Evolutionary conservation across 2,113 vertebrate species (phyloP), one percentile per base, ranked within the genome.

Genomic region (Turnix velox): DNA sequence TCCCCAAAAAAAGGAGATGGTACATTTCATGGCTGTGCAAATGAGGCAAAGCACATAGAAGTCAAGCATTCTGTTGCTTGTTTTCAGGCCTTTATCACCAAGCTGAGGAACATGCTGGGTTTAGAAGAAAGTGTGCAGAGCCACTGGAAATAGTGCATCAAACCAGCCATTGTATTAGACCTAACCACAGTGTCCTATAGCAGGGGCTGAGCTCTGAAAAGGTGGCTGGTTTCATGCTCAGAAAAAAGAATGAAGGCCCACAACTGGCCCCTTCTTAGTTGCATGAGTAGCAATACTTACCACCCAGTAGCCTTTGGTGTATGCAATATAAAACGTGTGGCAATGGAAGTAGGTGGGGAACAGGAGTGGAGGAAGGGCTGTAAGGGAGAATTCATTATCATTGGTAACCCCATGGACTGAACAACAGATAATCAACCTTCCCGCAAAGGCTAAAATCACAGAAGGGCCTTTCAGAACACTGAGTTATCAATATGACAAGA

Each of bases 361-460:
- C 83, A 97, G 87, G 65, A 97, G 46, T 0, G 95, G 95, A 59
- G 95, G 95, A 58, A 97, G 87, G 79, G 95, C 96, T 97, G 91
- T 6, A 84, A 82, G 37, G 66, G 20, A 76, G 71, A 76, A 91
- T 39, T n/a, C 4, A 1, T 57, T 6, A 4, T 94, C 68, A 71
- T n/a, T 61, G 28, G 33, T 18, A 12, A 4, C 0, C 6, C 33
- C 40, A 8, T 2, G 18, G 69, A 30, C 57, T 12, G 17, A 52
- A 12, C 3, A 51, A 45, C 37, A 40, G 22, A 11, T 1, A 22
- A 48, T n/a, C 61, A 48, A 16, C 9, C 18, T 28, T 27, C n/a
- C 57, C 55, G 30, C 20, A 35, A 59, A 59, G n/a, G 62, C n/a
- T n/a, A n/a, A n/a, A n/a, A n/a, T n/a, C n/a, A n/a, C n/a, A n/a